Conservation (phyloP, 2,888 invertebrate genomes). For the Aleiodes testaceus region DNA sequence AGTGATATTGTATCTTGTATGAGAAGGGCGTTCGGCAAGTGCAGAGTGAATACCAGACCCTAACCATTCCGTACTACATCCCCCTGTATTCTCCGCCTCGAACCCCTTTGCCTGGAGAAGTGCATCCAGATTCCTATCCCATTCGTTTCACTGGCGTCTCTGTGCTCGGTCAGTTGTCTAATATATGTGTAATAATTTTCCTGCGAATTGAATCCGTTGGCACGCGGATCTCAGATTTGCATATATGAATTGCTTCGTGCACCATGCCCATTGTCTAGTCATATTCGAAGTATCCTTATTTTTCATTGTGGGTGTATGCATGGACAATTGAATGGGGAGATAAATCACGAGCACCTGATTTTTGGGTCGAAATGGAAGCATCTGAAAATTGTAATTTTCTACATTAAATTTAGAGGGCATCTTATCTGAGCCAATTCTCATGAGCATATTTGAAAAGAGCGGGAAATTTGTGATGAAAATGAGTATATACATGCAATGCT, state of each 20-base stretch:
- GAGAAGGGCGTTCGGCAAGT: constrained; percentile 46
- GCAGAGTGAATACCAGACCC: constrained; percentile 28
- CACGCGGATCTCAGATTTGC: constrained; percentile 68
- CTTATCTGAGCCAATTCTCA: too few species aligned
- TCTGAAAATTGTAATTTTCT: too few species aligned
- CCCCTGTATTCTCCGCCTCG: constrained; percentile 20
- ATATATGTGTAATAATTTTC: constrained; percentile 71
- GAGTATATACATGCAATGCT: too few species aligned
- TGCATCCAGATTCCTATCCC: constrained; percentile 42
- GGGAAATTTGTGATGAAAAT: too few species aligned
- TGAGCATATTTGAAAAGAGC: too few species aligned
- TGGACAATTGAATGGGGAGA: constrained; percentile 7
- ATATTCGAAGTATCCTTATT: constrained; percentile 26
- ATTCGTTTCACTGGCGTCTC: constrained; percentile 48
- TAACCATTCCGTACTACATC: constrained; percentile 22
- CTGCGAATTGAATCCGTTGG: constrained; percentile 65
- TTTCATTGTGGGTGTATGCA: constrained; percentile 32
- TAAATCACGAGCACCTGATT: constrained; percentile 29
- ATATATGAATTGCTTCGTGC: constrained; percentile 65
- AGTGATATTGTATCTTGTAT: constrained; percentile 65
- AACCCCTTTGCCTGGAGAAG: constrained; percentile 6
- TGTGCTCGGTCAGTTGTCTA: constrained; percentile 66
- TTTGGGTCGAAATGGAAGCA: background rate
- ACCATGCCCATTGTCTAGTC: constrained; percentile 22
- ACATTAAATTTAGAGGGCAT: too few species aligned